Conservation (phyloP, 2,113 vertebrate genomes). For the Microcebus ravelobensis region DNA sequence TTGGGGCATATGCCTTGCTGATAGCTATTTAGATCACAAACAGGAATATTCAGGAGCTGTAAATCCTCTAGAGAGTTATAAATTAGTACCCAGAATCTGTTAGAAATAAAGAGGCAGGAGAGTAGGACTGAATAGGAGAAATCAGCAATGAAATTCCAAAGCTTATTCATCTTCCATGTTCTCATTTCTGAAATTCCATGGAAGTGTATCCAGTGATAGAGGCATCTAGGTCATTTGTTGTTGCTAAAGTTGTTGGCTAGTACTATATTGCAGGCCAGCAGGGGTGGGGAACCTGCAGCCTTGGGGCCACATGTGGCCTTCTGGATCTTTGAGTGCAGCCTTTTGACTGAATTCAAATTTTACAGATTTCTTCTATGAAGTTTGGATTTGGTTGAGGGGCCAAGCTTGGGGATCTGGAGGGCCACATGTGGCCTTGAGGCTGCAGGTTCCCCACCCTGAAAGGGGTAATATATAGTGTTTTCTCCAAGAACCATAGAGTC, state of each 20-base stretch:
- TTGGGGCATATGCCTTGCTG: not conserved
- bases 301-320: no score
- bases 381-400: no score
- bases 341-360: no score
- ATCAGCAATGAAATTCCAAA: not conserved
- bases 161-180: not conserved
- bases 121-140: not conserved
- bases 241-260: not conserved
- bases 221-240: constrained; percentile 1
- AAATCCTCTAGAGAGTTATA: not conserved
- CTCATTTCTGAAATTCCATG: constrained; percentile 33
- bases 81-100: constrained; percentile 8
- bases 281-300: not conserved
- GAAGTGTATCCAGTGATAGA: not conserved
- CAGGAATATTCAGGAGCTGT: not conserved
- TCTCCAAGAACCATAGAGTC: not conserved
- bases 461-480: not conserved
- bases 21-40: constrained; percentile 43
- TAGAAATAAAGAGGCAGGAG: not conserved
- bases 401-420: no score
- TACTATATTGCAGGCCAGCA: not conserved
- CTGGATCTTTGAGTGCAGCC: no score
- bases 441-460: not conserved
- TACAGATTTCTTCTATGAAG: no score
- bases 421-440: no score